Conservation (phyloP, 2,797 vertebrate species). For the Calcarius lapponicus region DNA sequence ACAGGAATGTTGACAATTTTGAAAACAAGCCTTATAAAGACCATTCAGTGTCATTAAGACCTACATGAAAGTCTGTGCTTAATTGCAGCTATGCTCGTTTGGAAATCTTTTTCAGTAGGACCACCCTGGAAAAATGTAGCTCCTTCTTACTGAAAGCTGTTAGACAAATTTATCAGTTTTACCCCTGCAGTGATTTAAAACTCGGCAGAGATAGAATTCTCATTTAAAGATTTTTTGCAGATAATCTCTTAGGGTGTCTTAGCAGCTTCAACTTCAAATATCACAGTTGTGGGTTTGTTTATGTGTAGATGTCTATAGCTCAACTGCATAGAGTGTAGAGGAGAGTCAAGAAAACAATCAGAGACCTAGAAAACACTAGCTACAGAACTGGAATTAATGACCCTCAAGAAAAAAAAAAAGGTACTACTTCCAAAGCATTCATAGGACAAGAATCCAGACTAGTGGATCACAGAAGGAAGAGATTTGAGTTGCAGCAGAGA, state of each 20-base stretch:
- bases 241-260: background rate
- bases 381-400: background rate
- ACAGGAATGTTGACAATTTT: background rate
- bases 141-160: background rate
- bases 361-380: background rate
- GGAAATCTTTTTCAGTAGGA: background rate
- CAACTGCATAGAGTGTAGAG: background rate
- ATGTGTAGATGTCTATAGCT: background rate
- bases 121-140: rapidly evolving
- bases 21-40: background rate
- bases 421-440: background rate
- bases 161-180: background rate
- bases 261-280: background rate
- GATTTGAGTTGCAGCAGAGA: background rate
- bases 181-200: background rate
- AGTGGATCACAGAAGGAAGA: background rate
- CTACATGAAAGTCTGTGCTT: background rate
- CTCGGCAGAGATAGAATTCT: background rate
- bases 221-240: background rate
- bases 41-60: background rate
- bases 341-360: background rate
- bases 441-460: background rate
- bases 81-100: background rate
- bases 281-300: background rate
- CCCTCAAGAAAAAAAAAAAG: background rate